phyloP scores from a whole-genome alignment of 2,888 invertebrate genomes.

The Charanyca ferruginea region DNA sequence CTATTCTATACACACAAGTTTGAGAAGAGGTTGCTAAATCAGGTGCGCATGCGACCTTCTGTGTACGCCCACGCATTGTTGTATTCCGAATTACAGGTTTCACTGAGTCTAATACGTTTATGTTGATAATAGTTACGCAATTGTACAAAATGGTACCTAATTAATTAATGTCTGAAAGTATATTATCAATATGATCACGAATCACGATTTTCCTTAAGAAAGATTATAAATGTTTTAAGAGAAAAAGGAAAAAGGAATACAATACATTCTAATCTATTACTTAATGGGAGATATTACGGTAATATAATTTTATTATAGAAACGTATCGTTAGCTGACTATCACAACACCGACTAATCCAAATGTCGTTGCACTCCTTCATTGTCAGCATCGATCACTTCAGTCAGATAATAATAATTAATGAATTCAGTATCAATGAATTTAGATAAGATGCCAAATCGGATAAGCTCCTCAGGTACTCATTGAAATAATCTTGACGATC shows the following conservation, averaged over 20 bases:
- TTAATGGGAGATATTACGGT: background rate
- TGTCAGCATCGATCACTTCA: constrained; percentile 1
- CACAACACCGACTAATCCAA: background rate
- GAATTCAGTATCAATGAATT: constrained; percentile 27
- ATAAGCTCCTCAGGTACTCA: constrained; percentile 3
- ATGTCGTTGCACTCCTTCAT: constrained; percentile 22
- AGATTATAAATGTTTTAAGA: background rate
- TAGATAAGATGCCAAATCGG: constrained; percentile 14
- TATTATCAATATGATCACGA: too few relatives aligned
- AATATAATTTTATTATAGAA: constrained; percentile 1
- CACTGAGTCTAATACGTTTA: background rate
- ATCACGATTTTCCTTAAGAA: too few relatives aligned
- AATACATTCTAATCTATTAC: background rate
- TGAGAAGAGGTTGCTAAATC: constrained; percentile 12
- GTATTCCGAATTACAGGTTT: constrained; percentile 12
- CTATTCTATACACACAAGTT: background rate
- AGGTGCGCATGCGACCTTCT: constrained; percentile 26
- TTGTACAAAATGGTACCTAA: background rate
- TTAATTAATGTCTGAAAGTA: background rate
- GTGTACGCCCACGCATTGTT: constrained; percentile 7
- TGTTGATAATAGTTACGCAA: background rate
- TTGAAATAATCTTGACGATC: background rate
- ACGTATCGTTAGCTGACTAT: background rate
- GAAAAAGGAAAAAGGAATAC: background rate
- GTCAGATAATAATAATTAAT: constrained; percentile 21